Evolutionary conservation across 2,888 invertebrate species (phyloP), one percentile per base, ranked within the genome.

Genomic region (Cerastis rubricosa): DNA sequence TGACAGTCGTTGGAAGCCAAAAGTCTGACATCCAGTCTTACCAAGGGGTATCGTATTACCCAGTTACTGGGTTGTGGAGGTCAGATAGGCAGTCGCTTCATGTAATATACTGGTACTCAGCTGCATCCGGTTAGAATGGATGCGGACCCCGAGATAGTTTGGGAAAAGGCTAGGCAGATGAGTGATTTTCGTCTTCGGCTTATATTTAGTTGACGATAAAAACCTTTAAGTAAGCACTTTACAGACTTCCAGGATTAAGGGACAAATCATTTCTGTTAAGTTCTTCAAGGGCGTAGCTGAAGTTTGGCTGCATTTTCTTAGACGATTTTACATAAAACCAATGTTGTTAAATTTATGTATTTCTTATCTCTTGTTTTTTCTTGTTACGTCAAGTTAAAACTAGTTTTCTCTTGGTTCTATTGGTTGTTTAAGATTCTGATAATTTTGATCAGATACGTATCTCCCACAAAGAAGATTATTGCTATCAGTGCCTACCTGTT

Each of bases 401-500:
- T 59, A n/a, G 45, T 35, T 78, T 65, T 78, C 19, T 47, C 19
- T 45, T 43, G 2, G 14, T 35, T 45, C 6, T 64, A 29, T 74
- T 43, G 25, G 8, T 8, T 45, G 25, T 65, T 3, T 40, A 63
- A 5, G 12, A 35, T 35, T 51, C 35, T 54, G 63, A 64, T 75
- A 74, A 63, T 51, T 29, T 45, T 7, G 68, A 59, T 29, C 17
- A 19, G 35, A 57, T 79, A 6, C 17, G 45, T 57, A 75, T 59
- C 45, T 66, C 25, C 54, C 17, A 51, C 35, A 57, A 51, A 51
- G 40, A 59, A 76, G 35, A 78, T 75, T 51, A 59, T 43, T 78
- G 22, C 63, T 59, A 76, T 82, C 51, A 45, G 6, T 35, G 35
- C 17, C 17, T 65, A n/a, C 19, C 35, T 51, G 12, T 69, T 59